phyloP scores from a whole-genome alignment of 1,140 invertebrate genomes.

The Daktulosphaira vitifoliae region DNA sequence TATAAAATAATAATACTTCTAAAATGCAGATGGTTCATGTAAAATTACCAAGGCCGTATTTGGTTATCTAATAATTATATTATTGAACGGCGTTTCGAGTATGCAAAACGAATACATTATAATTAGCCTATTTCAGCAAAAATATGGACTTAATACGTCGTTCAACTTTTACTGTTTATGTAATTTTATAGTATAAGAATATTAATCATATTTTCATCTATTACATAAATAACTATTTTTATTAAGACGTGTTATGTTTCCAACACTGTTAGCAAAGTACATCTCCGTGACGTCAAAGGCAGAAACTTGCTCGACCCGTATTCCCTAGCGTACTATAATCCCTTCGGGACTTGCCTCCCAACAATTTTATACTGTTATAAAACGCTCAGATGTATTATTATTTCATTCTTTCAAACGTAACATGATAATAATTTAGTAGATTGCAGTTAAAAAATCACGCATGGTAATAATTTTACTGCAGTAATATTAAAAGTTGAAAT shows the following conservation, averaged over 20 bases:
- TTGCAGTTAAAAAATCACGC: conserved; percentile 17
- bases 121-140: no score
- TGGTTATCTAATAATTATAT: neutral
- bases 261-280: conserved; percentile 31
- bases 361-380: conserved; percentile 25
- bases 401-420: neutral
- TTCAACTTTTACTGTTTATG: no score
- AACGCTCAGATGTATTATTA: conserved; percentile 21
- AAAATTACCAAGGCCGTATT: no score
- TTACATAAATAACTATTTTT: neutral
- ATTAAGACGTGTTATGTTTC: conserved; percentile 28
- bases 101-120: conserved; percentile 21
- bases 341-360: conserved; percentile 23
- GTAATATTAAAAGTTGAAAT: no score
- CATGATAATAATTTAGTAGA: neutral
- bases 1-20: no score
- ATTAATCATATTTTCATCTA: no score
- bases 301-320: conserved; percentile 27
- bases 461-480: no score
- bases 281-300: conserved; percentile 31
- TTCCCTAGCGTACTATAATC: conserved; percentile 17
- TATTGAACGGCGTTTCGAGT: conserved; percentile 25
- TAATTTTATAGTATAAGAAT: no score
- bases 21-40: no score
- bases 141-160: no score